Conservation (phyloP, 1,140 invertebrate genomes). For the Trachymyrmex septentrionalis region DNA sequence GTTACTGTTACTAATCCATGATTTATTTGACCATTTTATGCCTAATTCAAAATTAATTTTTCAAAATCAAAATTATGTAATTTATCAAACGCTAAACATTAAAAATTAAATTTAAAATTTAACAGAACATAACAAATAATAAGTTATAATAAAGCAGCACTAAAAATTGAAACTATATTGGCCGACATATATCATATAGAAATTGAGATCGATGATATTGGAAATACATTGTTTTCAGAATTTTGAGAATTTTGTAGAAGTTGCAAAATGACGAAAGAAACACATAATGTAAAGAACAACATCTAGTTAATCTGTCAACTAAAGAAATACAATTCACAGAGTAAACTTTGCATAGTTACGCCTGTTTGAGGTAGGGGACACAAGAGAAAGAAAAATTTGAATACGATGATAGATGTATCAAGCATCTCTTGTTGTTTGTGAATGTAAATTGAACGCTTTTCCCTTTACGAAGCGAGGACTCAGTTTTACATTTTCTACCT, state of each 20-base stretch:
- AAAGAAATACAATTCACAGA: neutral
- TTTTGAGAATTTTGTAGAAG: slow-evolving; percentile 1
- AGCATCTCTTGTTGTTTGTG: slow-evolving; percentile 35
- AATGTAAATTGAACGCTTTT: slow-evolving; percentile 63
- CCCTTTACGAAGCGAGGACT: slow-evolving; percentile 26
- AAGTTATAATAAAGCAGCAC: neutral
- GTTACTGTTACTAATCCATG: neutral
- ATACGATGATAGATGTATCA: slow-evolving; percentile 35
- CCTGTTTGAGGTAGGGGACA: slow-evolving; percentile 24
- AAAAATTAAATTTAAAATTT: slow-evolving; percentile 7
- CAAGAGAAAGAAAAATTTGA: slow-evolving; percentile 46
- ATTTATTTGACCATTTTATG: neutral
- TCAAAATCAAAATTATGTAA: slow-evolving; percentile 24
- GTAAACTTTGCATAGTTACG: slow-evolving; percentile 12
- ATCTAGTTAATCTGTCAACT: neutral
- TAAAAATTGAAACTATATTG: slow-evolving; percentile 15
- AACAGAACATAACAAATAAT: neutral
- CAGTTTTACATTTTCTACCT: slow-evolving; percentile 4
- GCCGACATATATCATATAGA: neutral
- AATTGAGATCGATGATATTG: neutral
- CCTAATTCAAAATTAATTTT: slow-evolving; percentile 23
- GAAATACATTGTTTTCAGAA: slow-evolving; percentile 4
- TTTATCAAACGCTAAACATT: slow-evolving; percentile 16
- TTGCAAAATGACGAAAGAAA: neutral
- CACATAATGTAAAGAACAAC: neutral